A percentile compares a stretch with the other conserved stretches of the same genome.
phyloP scores from a whole-genome alignment of 1,140 invertebrate species.

The Lepidostoma basale region DNA sequence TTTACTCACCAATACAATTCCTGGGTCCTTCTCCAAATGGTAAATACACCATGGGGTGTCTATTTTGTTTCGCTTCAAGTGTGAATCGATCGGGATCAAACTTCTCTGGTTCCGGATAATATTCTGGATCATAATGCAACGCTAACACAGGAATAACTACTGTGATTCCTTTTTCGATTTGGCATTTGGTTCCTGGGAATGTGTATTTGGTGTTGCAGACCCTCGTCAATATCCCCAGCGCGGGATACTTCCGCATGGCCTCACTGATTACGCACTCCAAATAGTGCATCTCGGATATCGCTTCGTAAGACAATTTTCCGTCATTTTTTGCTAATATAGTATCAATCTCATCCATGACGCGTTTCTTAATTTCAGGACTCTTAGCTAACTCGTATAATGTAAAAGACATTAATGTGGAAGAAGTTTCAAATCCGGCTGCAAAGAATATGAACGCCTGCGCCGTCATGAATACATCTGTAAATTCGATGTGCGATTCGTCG shows the following conservation, averaged over 20 bases:
- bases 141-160: conserved; percentile 65
- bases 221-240: conserved; percentile 47
- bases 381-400: conserved; percentile 63
- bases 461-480: conserved; percentile 48
- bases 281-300: conserved; percentile 53
- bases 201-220: conserved; percentile 51
- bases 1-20: conserved; percentile 60
- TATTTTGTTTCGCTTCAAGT: conserved; percentile 41
- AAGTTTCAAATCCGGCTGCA: conserved; percentile 52
- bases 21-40: conserved; percentile 61
- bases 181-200: conserved; percentile 56
- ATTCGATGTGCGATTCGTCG: conserved; percentile 29
- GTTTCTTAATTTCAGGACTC: conserved; percentile 63
- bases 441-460: conserved; percentile 49
- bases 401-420: conserved; percentile 59
- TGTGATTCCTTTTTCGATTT: conserved; percentile 60
- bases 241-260: conserved; percentile 51
- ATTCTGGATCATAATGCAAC: conserved; percentile 63
- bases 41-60: conserved; percentile 52
- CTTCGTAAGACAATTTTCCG: conserved; percentile 53
- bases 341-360: conserved; percentile 62
- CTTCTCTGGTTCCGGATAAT: conserved; percentile 60
- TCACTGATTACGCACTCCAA: conserved; percentile 49
- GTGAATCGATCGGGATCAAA: conserved; percentile 69
- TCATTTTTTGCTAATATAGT: conserved; percentile 49